phyloP scores from a whole-genome alignment of 2,797 vertebrate genomes.

The Psittacula derbiana region DNA sequence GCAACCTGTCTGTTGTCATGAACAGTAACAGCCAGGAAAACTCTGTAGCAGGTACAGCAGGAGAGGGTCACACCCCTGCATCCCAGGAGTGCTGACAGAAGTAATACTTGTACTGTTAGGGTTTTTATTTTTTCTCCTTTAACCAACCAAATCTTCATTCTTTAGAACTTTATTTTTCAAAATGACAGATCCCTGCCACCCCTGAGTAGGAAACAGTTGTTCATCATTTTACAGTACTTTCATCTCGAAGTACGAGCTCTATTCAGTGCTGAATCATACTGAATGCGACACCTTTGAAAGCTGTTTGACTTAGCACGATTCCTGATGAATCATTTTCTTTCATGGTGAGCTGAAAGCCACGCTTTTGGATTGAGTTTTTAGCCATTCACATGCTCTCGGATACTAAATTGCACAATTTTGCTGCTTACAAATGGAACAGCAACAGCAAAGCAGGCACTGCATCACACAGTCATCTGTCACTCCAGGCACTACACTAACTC shows the following conservation, averaged over 20 bases:
- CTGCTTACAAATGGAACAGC: neutral
- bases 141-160: neutral
- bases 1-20: rapidly evolving
- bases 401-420: neutral
- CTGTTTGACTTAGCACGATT: neutral
- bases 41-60: neutral
- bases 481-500: neutral
- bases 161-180: neutral
- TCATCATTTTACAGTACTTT: neutral
- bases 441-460: neutral
- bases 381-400: neutral
- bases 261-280: neutral
- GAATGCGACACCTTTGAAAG: rapidly evolving
- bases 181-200: rapidly evolving
- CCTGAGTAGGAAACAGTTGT: neutral
- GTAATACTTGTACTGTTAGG: neutral
- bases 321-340: neutral
- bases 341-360: neutral
- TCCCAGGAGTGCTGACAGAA: neutral
- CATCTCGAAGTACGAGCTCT: neutral
- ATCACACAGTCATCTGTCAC: neutral
- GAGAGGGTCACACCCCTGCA: neutral
- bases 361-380: neutral
- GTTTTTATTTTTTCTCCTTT: neutral
- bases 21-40: neutral